Evolutionary conservation across 2,797 vertebrate species (phyloP), one percentile per base, ranked within the genome.

Genomic region (Danio kyathit): DNA sequence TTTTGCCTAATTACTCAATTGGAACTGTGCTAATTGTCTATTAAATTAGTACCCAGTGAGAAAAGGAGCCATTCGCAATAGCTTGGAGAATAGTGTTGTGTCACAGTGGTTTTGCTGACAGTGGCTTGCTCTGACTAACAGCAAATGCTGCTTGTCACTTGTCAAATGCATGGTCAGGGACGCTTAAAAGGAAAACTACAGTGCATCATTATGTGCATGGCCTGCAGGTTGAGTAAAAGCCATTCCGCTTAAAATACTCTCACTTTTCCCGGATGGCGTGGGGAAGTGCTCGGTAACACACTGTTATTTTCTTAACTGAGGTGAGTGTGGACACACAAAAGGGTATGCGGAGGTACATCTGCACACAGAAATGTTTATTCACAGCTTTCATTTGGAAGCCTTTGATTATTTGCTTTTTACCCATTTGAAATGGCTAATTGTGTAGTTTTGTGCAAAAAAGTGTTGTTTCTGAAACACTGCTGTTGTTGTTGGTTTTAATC

Each of bases 221-320:
- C 69, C 73, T 75, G 57, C 46, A 54, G 21, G 57, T 80, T 21
- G 81, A 48, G 40, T 63, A 78, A 84, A 49, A 64, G 76, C 86
- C 21, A 44, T 90, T 90, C 82, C 83, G 87, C 84, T 86, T 82
- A 84, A 83, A 74, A 59, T 77, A 21, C 83, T 71, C 66, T 78
- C 83, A 89, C 87, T 87, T 83, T 77, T 73, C 69, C 83, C 64
- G 78, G 79, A 76, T 83, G 83, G 85, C 82, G 86, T 46, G 16
- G 44, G 19, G 48, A 86, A 81, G 40, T 71, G 73, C 57, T 79
- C 38, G 2, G 57, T 72, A 72, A 79, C n/a, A 56, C 29, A 46
- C 73, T 64, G 74, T 77, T 87, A 81, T 71, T 90, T 87, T 87
- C 85, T 79, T 79, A 76, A 83, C 61, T 86, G 63, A 46, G 51